Base-by-base conservation (phyloP, 1,140 invertebrate species). In the Plodia interpunctella region DNA sequence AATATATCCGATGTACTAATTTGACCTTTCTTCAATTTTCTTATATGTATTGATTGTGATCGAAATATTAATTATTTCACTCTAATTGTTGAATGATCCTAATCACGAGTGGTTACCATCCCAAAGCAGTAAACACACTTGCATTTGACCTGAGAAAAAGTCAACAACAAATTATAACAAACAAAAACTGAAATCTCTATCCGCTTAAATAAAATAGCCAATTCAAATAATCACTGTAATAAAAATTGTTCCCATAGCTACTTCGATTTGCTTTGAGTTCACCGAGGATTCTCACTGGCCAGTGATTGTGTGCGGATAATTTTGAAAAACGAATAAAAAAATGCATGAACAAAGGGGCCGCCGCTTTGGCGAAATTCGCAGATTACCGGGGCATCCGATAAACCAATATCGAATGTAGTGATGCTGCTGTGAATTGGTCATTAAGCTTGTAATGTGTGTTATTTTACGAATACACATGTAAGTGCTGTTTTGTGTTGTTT, bases 321-420 rank as follows among this genome's bases (percentile, higher is more conserved):
- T 87, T 80, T 71, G 77, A 79, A 77, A 71, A 79, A 64, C 68
- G 62, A 66, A 55, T 60, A 72, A 75, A 78, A 79, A 80, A 76
- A 69, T 59, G 59, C 30, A 38, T 63, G 73, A 80, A 84, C 83
- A 86, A 87, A 87, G 79, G 67, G 32, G 68, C 84, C 84, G 84
- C 69, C 70, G 64, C 70, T 68, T 67, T 74, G 74, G 70, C 67
- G 66, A 83, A 82, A 83, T 77, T 85, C 69, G 79, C 83, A 86
- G 84, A 82, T 86, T 87, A 83, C 69, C 60, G 62, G 51, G 74
- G 78, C 78, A 85, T 87, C 72, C 78, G 84, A 85, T 86, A 86
- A 87, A 83, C 81, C 76, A 78, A 85, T 83, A 80, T 74, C 70
- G 74, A 73, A 66, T 83, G 57, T 73, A 76, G 69, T 77, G 52